Conservation (phyloP, 2,797 vertebrate species). For the Rhadinocentrus ornatus region DNA sequence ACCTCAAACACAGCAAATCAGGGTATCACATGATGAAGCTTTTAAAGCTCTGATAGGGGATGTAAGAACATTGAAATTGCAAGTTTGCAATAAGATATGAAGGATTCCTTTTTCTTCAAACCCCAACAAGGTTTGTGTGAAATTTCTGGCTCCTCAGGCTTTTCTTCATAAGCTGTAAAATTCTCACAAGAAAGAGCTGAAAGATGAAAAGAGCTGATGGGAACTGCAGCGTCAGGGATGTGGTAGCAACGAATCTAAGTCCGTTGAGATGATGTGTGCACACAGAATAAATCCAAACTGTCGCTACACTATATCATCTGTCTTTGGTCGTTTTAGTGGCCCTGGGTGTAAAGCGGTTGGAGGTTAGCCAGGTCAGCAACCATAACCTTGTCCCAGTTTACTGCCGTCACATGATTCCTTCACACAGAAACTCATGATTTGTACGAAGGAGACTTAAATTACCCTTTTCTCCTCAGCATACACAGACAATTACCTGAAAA, state of each 20-base stretch:
- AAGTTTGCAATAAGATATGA: not conserved
- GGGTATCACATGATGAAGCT: not conserved
- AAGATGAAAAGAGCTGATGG: not conserved
- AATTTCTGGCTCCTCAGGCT: not conserved
- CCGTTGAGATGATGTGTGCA: not conserved
- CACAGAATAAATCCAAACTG: slow-evolving; percentile 3
- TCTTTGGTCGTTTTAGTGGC: not conserved
- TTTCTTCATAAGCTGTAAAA: not conserved
- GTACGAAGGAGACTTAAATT: not conserved
- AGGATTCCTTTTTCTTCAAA: not conserved
- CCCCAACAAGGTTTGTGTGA: not conserved
- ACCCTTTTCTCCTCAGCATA: not conserved
- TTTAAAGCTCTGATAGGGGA: not conserved
- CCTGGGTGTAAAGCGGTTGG: not conserved
- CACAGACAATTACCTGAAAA: not conserved
- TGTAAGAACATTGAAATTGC: not conserved
- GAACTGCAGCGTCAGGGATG: not conserved
- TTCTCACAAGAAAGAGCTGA: not conserved
- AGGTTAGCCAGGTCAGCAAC: not conserved
- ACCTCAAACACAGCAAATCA: not conserved
- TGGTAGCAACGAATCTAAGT: too few species aligned
- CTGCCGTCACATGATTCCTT: slow-evolving; percentile 14
- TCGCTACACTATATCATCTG: slow-evolving; percentile 1
- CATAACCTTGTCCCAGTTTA: slow-evolving; percentile 6
- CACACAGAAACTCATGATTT: not conserved